These are phyloP conservation scores for Gandaritis pyraliata DNA, from an alignment of 2,888 invertebrate genomes.

Conservation along the genomic window DNA sequence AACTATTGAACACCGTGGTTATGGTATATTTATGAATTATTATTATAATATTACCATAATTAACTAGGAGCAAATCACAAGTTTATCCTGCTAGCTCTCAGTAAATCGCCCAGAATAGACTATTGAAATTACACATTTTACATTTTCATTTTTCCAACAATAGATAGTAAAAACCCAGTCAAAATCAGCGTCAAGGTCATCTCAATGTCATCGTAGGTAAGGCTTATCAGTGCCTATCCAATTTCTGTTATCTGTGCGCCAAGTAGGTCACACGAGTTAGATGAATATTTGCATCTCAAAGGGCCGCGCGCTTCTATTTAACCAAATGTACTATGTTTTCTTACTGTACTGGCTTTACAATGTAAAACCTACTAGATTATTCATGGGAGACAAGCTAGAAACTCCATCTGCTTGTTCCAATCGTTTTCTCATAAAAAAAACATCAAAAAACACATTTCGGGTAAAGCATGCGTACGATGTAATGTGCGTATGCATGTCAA, in stretches of 20 bases:
- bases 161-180: slow-evolving; percentile 21
- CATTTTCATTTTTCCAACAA: not conserved
- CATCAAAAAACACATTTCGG: too few species aligned
- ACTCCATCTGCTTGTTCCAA: too few species aligned
- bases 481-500: too few species aligned
- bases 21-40: too few species aligned
- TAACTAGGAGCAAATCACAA: not conserved
- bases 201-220: slow-evolving; percentile 75
- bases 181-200: slow-evolving; percentile 60
- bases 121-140: too few species aligned
- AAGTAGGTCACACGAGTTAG: slow-evolving; percentile 69
- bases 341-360: slow-evolving; percentile 5
- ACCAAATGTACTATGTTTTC: slow-evolving; percentile 17
- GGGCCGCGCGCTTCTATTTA: slow-evolving; percentile 38
- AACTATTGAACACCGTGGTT: too few species aligned
- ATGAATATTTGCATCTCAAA: slow-evolving; percentile 50
- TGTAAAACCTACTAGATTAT: slow-evolving; percentile 2
- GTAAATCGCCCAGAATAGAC: too few species aligned
- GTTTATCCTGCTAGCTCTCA: not conserved
- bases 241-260: slow-evolving; percentile 68
- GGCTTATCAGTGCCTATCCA: slow-evolving; percentile 74
- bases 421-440: too few species aligned
- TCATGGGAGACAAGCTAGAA: not conserved
- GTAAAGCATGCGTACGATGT: too few species aligned
- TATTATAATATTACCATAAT: not conserved